phyloP scores from a whole-genome alignment of 2,797 vertebrate genomes.

The Onychomys torridus region DNA sequence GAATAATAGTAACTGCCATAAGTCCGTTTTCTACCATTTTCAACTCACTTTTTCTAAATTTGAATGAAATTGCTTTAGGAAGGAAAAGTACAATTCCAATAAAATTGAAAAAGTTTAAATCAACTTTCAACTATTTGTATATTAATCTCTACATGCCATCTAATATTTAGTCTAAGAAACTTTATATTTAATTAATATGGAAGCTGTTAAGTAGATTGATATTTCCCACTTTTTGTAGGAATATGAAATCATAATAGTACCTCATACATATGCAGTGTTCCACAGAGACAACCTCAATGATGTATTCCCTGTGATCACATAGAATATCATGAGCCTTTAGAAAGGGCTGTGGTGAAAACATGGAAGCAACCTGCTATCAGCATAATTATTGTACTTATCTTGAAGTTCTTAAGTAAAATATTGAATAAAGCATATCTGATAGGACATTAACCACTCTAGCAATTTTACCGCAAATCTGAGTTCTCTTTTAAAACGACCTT shows the following conservation, averaged over 20 bases:
- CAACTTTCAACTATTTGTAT: background rate
- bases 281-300: background rate
- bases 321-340: constrained; percentile 11
- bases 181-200: background rate
- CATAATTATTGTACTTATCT: constrained; percentile 70
- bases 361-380: constrained; percentile 66
- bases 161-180: background rate
- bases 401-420: constrained; percentile 64
- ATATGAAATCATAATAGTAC: background rate
- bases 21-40: background rate
- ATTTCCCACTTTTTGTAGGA: constrained; percentile 17
- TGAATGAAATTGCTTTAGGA: background rate
- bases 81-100: background rate
- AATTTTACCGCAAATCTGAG: constrained; percentile 70
- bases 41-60: background rate
- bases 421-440: constrained; percentile 64
- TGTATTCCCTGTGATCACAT: constrained; percentile 1
- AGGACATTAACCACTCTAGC: constrained; percentile 56
- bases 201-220: background rate
- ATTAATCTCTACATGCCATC: background rate
- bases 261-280: constrained; percentile 18
- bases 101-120: background rate
- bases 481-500: constrained; percentile 66
- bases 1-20: background rate
- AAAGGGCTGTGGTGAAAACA: constrained; percentile 50